These are phyloP conservation scores for Archips xylosteana DNA, from an alignment of 2,888 invertebrate genomes.

Conservation along the genomic window DNA sequence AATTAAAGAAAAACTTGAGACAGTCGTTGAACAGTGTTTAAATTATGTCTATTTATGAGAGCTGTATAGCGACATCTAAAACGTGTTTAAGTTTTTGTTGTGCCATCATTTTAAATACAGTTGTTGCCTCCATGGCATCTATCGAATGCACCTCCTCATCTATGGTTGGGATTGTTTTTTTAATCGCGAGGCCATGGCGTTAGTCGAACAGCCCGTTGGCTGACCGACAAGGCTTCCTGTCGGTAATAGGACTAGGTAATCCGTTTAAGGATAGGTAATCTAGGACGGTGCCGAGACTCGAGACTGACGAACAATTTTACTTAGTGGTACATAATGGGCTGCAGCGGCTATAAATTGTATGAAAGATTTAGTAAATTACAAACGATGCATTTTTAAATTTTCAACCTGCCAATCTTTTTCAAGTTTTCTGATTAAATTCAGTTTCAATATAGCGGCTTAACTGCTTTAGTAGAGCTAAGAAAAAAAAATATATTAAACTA, in stretches of 20 bases:
- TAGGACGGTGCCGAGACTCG: constrained; percentile 20
- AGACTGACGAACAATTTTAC: constrained; percentile 24
- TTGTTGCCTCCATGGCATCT: background rate
- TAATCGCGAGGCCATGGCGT: constrained; percentile 15
- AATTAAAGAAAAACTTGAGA: no score
- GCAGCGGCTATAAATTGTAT: background rate
- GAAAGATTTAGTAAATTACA: background rate
- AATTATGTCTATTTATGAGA: no score
- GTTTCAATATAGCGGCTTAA: no score
- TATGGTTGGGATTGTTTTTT: constrained; percentile 15
- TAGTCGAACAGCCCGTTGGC: constrained; percentile 49
- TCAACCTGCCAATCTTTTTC: background rate
- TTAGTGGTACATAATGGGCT: constrained; percentile 33
- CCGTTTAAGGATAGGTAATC: constrained; percentile 45
- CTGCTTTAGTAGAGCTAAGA: no score
- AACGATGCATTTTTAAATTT: background rate
- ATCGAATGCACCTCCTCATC: background rate
- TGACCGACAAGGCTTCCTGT: constrained; percentile 49
- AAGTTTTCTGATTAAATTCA: background rate
- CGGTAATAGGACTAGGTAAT: constrained; percentile 45
- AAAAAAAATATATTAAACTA: no score
- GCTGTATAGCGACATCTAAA: no score
- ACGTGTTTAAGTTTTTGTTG: no score
- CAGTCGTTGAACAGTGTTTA: no score
- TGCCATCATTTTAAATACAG: no score